Percentiles rank a stretch among this genome's conserved stretches.
Evolutionary conservation across 2,888 invertebrate genomes (phyloP).

Genomic region (Dioctria rufipes): DNA sequence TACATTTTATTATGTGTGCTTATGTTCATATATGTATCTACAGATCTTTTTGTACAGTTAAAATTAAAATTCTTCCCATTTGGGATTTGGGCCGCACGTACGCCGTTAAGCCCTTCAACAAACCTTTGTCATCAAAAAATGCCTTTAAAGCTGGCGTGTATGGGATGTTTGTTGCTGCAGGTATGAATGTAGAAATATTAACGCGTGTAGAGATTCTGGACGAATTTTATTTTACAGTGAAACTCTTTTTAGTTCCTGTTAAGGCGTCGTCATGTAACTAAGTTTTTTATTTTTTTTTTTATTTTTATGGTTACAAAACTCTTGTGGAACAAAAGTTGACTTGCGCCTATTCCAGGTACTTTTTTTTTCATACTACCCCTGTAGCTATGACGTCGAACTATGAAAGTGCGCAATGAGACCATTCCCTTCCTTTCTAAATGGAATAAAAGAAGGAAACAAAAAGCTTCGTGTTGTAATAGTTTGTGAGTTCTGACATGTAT

Average conservation of each 20-base stretch:
- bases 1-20: not conserved
- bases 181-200: too few species aligned
- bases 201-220: too few species aligned
- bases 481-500: not conserved
- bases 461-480: not conserved
- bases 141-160: not conserved
- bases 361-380: not conserved
- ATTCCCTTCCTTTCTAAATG: conserved; percentile 5
- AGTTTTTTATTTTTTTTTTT: not conserved
- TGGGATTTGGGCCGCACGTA: conserved; percentile 29
- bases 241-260: not conserved
- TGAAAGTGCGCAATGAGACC: conserved; percentile 26
- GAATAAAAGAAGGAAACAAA: not conserved
- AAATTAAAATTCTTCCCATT: conserved; percentile 40
- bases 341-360: not conserved
- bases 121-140: not conserved
- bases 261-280: not conserved
- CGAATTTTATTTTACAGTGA: too few species aligned
- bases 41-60: not conserved
- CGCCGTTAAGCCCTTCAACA: not conserved
- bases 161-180: not conserved
- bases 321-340: not conserved
- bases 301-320: not conserved
- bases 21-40: too few species aligned
- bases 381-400: not conserved